These are phyloP conservation scores for Mormyrops boulengeri DNA, from an alignment of 2,797 vertebrate species.

Conservation along the genomic window DNA sequence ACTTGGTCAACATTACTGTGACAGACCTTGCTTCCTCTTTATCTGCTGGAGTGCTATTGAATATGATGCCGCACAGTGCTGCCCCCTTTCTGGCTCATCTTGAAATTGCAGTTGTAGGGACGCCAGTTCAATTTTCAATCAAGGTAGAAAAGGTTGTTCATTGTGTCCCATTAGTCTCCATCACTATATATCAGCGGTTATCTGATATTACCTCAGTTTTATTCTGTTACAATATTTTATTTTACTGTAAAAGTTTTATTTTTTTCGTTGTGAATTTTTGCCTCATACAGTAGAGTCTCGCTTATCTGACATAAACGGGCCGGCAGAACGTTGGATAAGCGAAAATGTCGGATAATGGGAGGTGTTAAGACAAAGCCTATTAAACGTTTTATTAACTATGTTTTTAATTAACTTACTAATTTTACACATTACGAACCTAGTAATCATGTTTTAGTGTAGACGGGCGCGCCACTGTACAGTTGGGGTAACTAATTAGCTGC, in stretches of 20 bases:
- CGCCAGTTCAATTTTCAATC: constrained; percentile 16
- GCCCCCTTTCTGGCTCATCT: constrained; percentile 20
- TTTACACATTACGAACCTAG: no score
- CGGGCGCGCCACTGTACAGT: no score
- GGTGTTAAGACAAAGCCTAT: no score
- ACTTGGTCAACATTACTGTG: constrained; percentile 21
- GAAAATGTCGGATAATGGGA: no score
- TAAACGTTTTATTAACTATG: no score
- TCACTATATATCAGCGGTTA: background rate
- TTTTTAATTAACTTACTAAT: no score
- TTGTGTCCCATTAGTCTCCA: background rate
- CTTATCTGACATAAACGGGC: no score
- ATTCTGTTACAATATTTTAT: background rate
- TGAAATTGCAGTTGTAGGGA: constrained; percentile 3
- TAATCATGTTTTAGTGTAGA: no score
- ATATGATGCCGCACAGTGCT: constrained; percentile 10
- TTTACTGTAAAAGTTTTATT: background rate
- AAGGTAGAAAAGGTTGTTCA: constrained; percentile 19
- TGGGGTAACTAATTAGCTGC: no score
- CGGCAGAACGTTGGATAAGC: no score
- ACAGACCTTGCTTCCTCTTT: constrained; percentile 18
- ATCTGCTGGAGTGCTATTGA: constrained; percentile 18
- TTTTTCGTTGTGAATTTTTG: background rate
- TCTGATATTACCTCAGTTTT: background rate
- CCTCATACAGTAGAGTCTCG: no score